phyloP scores from a whole-genome alignment of 2,888 invertebrate species.

The Lochmaea crataegi region DNA sequence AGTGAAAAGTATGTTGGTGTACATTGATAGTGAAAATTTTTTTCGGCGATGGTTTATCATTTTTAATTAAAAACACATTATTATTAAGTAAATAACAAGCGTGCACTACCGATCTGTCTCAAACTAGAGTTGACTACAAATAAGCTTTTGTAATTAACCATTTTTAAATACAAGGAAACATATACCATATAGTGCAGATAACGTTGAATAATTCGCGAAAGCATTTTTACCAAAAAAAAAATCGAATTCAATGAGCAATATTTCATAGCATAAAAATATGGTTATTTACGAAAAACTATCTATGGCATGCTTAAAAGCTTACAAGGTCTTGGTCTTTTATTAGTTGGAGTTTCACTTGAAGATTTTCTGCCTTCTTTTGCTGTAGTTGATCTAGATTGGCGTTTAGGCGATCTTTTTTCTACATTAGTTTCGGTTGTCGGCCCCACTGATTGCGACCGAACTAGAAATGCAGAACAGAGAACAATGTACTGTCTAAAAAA shows the following conservation, averaged over 20 bases:
- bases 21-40: too few relatives aligned
- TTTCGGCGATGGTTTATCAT: too few relatives aligned
- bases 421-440: slow-evolving; percentile 67
- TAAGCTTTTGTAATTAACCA: slow-evolving; percentile 25
- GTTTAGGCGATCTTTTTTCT: slow-evolving; percentile 82
- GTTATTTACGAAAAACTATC: slow-evolving; percentile 7
- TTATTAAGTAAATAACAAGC: neutral
- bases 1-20: too few relatives aligned
- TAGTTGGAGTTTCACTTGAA: slow-evolving; percentile 69
- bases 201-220: neutral
- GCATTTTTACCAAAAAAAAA: too few relatives aligned
- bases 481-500: slow-evolving; percentile 29
- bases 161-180: neutral
- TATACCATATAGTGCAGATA: neutral
- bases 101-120: slow-evolving; percentile 20
- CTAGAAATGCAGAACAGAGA: slow-evolving; percentile 57
- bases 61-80: neutral
- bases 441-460: slow-evolving; percentile 79
- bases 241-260: neutral
- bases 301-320: slow-evolving; percentile 65
- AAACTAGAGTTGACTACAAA: slow-evolving; percentile 45
- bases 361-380: slow-evolving; percentile 75
- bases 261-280: slow-evolving; percentile 1
- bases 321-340: slow-evolving; percentile 76
- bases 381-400: slow-evolving; percentile 77